phyloP scores from a whole-genome alignment of 2,888 invertebrate genomes.

The Stratiomys singularior region DNA sequence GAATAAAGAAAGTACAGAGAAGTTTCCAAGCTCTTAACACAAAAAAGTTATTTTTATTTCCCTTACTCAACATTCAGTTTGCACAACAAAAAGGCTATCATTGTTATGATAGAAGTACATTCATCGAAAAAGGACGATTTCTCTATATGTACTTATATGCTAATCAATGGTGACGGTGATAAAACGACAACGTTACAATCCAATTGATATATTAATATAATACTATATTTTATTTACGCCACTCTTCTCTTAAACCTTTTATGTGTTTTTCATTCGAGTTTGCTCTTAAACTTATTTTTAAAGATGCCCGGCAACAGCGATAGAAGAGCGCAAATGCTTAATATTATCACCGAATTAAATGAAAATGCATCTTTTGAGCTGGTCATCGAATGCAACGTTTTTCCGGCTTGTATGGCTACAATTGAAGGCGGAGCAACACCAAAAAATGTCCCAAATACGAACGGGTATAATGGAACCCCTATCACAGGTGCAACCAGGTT shows the following conservation, averaged over 20 bases:
- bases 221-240: conserved; percentile 3
- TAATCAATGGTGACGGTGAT: conserved; percentile 20
- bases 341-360: conserved; percentile 82
- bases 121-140: background rate
- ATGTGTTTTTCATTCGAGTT: conserved; percentile 72
- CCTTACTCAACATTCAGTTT: conserved; percentile 6
- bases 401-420: conserved; percentile 97
- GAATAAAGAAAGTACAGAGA: too few species aligned
- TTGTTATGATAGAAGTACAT: conserved; percentile 17
- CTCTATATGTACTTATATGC: background rate
- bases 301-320: conserved; percentile 90
- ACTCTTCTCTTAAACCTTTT: background rate
- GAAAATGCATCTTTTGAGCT: conserved; percentile 89
- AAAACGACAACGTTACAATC: conserved; percentile 31
- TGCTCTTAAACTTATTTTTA: conserved; percentile 81
- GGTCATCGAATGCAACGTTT: conserved; percentile 92
- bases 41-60: conserved; percentile 18
- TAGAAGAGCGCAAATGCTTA: conserved; percentile 81
- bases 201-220: conserved; percentile 17
- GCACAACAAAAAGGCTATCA: conserved; percentile 27
- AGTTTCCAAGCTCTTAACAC: background rate
- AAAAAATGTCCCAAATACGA: conserved; percentile 95
- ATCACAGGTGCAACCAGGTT: conserved; percentile 96
- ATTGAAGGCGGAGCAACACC: conserved; percentile 98
- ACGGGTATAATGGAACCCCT: conserved; percentile 91